Percentiles rank a stretch among this genome's conserved stretches.
phyloP scores from a whole-genome alignment of 2,797 vertebrate species.

The Centroberyx gerrardi region DNA sequence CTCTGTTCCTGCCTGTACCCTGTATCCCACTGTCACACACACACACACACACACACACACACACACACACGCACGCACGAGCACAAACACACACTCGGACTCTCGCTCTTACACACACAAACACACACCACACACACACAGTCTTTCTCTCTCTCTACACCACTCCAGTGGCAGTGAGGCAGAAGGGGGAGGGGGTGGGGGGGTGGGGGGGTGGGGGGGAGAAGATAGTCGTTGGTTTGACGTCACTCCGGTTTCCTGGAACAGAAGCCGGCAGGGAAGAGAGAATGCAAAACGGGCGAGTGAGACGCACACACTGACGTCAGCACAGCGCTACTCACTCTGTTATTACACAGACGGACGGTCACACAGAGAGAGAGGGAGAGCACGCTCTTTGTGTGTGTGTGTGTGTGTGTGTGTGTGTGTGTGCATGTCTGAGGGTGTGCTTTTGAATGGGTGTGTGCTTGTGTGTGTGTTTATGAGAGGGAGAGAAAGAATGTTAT shows the following conservation, averaged over 20 bases:
- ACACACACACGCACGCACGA: constrained; percentile 15
- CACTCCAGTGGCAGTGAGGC: constrained; percentile 59
- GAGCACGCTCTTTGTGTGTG: constrained; percentile 6
- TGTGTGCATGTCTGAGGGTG: constrained; percentile 18
- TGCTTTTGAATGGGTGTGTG: constrained; percentile 23
- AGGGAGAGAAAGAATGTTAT: constrained; percentile 43
- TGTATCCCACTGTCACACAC: constrained; percentile 9
- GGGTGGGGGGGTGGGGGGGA: constrained; percentile 7
- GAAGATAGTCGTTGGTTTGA: constrained; percentile 77
- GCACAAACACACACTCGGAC: neutral
- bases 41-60: constrained; percentile 5
- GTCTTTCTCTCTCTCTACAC: too few species aligned
- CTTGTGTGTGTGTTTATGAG: constrained; percentile 15
- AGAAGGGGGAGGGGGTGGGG: constrained; percentile 24
- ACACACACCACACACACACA: constrained; percentile 12
- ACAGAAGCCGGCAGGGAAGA: constrained; percentile 79
- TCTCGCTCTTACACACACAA: too few species aligned
- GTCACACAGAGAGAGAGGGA: constrained; percentile 71
- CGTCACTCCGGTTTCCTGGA: constrained; percentile 87
- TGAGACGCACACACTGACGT: constrained; percentile 92
- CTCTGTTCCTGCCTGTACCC: constrained; percentile 41
- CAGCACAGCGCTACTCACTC: constrained; percentile 85
- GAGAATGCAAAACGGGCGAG: constrained; percentile 90
- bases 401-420: constrained; percentile 29
- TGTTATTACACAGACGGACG: constrained; percentile 68